Percentiles rank a stretch among this genome's conserved stretches.
These are phyloP conservation scores for Crocuta crocuta DNA, from an alignment of 2,113 vertebrate species.

Conservation along the genomic window DNA sequence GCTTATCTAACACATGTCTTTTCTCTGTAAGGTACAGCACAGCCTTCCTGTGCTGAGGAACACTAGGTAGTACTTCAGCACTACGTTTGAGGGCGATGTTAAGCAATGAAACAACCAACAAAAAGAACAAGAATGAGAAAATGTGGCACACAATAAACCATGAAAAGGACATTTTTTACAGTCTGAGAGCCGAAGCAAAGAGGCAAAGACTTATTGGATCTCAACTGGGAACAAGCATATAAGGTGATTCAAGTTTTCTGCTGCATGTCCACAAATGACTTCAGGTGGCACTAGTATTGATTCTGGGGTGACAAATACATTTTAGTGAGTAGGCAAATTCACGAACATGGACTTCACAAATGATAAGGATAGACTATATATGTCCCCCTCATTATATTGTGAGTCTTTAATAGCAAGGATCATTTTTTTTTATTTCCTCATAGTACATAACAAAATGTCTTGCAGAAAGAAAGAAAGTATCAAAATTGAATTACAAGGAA, in stretches of 20 bases:
- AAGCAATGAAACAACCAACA: not conserved
- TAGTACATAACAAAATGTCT: not conserved
- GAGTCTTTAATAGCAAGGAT: not conserved
- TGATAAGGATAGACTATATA: not conserved
- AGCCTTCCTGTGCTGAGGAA: not conserved
- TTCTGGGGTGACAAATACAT: not conserved
- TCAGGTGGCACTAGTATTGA: not conserved
- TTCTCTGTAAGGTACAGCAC: not conserved
- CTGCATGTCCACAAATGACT: not conserved
- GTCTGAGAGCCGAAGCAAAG: not conserved
- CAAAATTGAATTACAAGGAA: not conserved
- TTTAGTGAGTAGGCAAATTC: not conserved
- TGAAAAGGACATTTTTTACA: not conserved
- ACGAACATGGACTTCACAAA: not conserved
- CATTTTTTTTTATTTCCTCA: not conserved
- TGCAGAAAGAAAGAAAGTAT: slow-evolving; percentile 31
- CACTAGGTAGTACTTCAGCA: too few species aligned
- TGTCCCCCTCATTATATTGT: not conserved
- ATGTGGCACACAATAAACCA: not conserved
- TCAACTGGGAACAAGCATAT: too few species aligned
- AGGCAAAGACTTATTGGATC: not conserved
- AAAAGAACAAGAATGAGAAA: not conserved
- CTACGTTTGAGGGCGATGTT: not conserved
- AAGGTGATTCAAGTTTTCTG: not conserved
- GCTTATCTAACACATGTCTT: not conserved